Conservation (phyloP, 1,140 invertebrate species). For the Heterodera carotae region DNA sequence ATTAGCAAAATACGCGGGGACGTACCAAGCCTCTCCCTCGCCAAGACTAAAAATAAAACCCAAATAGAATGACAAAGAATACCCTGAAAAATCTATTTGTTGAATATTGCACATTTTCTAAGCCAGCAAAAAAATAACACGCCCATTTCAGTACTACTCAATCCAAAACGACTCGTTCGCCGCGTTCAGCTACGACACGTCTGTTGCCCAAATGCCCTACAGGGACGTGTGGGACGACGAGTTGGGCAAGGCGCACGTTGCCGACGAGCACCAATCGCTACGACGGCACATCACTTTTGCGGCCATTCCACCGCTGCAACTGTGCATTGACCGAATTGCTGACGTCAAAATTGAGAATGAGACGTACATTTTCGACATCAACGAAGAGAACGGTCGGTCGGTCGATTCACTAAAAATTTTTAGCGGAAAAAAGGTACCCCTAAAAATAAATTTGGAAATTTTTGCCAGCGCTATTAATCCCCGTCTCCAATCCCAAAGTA, state of each 20-base stretch:
- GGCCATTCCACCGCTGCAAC: conserved; percentile 50
- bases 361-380: conserved; percentile 84
- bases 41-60: too few relatives aligned
- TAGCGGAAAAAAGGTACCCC: too few relatives aligned
- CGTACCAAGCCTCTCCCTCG: too few relatives aligned
- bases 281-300: conserved; percentile 67
- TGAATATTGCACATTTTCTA: too few relatives aligned
- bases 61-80: too few relatives aligned
- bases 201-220: conserved; percentile 13
- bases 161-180: conserved; percentile 79
- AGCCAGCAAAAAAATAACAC: too few relatives aligned
- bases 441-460: too few relatives aligned
- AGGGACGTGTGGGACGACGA: conserved; percentile 72
- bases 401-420: too few relatives aligned
- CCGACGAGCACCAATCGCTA: conserved; percentile 71
- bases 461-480: too few relatives aligned
- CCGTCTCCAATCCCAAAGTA: too few relatives aligned
- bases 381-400: conserved; percentile 72
- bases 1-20: too few relatives aligned
- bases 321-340: conserved; percentile 58
- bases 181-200: conserved; percentile 79
- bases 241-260: conserved; percentile 75
- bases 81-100: too few relatives aligned
- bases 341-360: conserved; percentile 70
- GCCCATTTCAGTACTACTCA: conserved; percentile 77